Evolutionary conservation across 2,797 vertebrate species (phyloP).

Genomic region (Otolemur crassicaudatus): DNA sequence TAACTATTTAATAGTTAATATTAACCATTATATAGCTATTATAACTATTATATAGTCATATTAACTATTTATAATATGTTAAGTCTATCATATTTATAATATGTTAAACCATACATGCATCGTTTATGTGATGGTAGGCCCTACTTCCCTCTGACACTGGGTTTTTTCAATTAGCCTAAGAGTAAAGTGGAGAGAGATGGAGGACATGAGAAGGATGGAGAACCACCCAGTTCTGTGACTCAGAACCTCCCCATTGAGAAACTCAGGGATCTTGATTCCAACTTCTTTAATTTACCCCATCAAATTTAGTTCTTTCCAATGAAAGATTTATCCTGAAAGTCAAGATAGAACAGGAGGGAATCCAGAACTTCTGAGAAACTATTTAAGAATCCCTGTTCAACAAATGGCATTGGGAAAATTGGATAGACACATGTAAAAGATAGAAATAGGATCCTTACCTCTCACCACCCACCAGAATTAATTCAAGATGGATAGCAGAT

Average conservation of each 20-base stretch:
- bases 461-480: no score
- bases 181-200: not conserved
- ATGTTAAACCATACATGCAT: not conserved
- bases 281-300: conserved; percentile 20
- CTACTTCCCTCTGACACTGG: not conserved
- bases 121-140: not conserved
- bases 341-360: conserved; percentile 17
- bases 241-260: not conserved
- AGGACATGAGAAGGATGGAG: not conserved
- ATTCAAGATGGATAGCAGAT: no score
- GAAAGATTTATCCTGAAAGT: conserved; percentile 37
- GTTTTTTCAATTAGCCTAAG: not conserved
- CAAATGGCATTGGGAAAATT: no score
- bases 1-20: no score
- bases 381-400: not conserved
- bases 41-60: no score
- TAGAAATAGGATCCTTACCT: no score
- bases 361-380: conserved; percentile 15
- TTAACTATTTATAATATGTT: no score
- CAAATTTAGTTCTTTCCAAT: conserved; percentile 53
- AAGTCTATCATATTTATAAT: not conserved
- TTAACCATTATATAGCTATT: no score
- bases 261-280: not conserved
- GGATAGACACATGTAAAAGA: no score
- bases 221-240: not conserved